A percentile compares a stretch with the other conserved stretches of the same genome.
phyloP scores from a whole-genome alignment of 2,888 invertebrate genomes.

The Pollenia griseotomentosa region DNA sequence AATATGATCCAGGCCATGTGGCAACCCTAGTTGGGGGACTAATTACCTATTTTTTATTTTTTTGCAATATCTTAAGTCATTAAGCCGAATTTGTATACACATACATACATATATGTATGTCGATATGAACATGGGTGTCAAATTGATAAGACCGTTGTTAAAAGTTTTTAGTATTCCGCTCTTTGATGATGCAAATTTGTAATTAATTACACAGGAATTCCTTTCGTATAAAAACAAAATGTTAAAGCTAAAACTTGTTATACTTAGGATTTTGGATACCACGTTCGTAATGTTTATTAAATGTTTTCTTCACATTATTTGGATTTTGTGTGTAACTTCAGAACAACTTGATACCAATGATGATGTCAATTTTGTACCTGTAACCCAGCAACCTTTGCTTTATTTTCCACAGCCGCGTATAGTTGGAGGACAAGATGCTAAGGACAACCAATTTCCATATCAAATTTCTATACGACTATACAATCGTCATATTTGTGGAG shows the following conservation, averaged over 20 bases:
- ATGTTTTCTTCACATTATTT: slow-evolving; percentile 23
- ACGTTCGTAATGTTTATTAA: slow-evolving; percentile 27
- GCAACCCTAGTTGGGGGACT: background rate
- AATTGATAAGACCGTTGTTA: slow-evolving; percentile 6
- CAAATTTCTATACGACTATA: slow-evolving; percentile 81
- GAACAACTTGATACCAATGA: slow-evolving; percentile 75
- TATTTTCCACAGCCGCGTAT: slow-evolving; percentile 73
- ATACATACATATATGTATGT: background rate
- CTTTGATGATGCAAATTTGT: slow-evolving; percentile 8
- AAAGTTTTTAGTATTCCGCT: background rate
- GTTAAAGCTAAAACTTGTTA: background rate
- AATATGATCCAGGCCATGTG: too few relatives aligned
- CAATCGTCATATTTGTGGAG: slow-evolving; percentile 79
- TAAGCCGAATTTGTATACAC: background rate
- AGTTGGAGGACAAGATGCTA: slow-evolving; percentile 82
- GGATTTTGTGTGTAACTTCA: slow-evolving; percentile 22
- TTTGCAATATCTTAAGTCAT: background rate
- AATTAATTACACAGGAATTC: slow-evolving; percentile 30
- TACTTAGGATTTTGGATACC: background rate
- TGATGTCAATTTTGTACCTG: slow-evolving; percentile 75
- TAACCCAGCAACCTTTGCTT: slow-evolving; percentile 1
- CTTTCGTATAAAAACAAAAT: slow-evolving; percentile 27
- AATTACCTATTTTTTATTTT: background rate
- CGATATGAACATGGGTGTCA: background rate
- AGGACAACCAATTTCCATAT: slow-evolving; percentile 82